Evolutionary conservation across 37 sponge, comb jelly and placozoan genomes (phyloP), one percentile per base, ranked within the genome.

Genomic region (Beroe forskalii): DNA sequence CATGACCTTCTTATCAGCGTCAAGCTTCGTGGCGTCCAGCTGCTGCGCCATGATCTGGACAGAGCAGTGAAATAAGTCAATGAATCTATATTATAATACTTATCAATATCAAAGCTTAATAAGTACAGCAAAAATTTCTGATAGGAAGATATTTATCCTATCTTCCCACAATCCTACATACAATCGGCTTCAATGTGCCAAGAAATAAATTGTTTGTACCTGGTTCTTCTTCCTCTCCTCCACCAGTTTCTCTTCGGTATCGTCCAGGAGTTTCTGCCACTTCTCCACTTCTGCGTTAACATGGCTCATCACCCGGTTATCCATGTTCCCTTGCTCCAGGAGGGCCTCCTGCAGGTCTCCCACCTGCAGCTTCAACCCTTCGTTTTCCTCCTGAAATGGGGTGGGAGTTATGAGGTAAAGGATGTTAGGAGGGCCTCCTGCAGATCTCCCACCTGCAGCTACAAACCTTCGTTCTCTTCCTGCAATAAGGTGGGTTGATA

Each of bases 1-100:
- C 86, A 80, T 80, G 28, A 80, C 86, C 27, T 80, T 80, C 86
- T 80, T 80, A 44, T 80, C 86, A 80, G 48, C 44, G 27, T 80
- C 86, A 43, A 80, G 30, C 28, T 44, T 80, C 1, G 72, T 69
- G 3, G 72, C 72, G 32, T 69, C 72, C 72, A 69, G 38, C 39
- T 69, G 72, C 38, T 69, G 72, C 17, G 39, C 39, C 72, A 69
- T 36, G 17, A 69, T 69, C 37, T 69, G n/a, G n/a, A n/a, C n/a
- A n/a, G n/a, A n/a, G n/a, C n/a, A n/a, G 60, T 20, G 17, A 55
- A 55, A 9, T 20, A 55, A 20, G 60, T 17, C 14, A 55, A 55
- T 17, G 17, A 55, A 55, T 17, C 9, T 55, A 20, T 17, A 55
- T 55, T 55, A 55, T 55, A 9, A 55, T 55, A 55, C 17, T 20